Evolutionary conservation across 2,888 invertebrate species (phyloP).

Genomic region (Aphidoletes aphidimyza): DNA sequence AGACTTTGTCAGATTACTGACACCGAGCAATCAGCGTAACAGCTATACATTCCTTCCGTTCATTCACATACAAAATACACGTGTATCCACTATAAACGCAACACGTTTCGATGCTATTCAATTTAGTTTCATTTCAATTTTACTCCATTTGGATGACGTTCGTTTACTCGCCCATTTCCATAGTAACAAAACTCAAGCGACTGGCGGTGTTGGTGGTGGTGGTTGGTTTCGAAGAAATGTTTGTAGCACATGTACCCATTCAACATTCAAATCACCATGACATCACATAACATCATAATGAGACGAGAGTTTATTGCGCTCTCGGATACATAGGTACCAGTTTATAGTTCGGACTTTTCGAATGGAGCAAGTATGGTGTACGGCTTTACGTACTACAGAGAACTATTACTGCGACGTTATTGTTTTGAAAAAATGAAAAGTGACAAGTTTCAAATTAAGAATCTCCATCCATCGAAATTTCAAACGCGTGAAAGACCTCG

Average conservation of each 20-base stretch:
- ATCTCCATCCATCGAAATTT: neutral
- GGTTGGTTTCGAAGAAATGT: neutral
- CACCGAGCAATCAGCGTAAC: neutral
- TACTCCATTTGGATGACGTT: slow-evolving; percentile 7
- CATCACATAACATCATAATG: neutral
- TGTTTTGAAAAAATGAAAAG: too few species aligned
- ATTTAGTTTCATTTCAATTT: neutral
- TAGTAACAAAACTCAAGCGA: neutral
- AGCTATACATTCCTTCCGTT: slow-evolving; percentile 34
- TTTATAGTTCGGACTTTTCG: too few species aligned
- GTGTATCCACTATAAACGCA: neutral
- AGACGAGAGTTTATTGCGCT: too few species aligned
- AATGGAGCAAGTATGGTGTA: too few species aligned
- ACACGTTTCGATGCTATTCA: neutral
- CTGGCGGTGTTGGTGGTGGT: neutral
- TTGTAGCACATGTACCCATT: neutral
- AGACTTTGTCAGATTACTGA: slow-evolving; percentile 34
- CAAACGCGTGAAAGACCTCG: too few species aligned
- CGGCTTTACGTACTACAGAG: too few species aligned
- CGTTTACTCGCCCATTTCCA: slow-evolving; percentile 5
- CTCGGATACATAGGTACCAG: neutral
- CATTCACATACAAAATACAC: slow-evolving; percentile 4
- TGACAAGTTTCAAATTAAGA: neutral
- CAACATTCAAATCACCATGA: neutral
- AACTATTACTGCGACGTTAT: too few species aligned